phyloP scores from a whole-genome alignment of 2,113 vertebrate genomes.

The Gopherus flavomarginatus region DNA sequence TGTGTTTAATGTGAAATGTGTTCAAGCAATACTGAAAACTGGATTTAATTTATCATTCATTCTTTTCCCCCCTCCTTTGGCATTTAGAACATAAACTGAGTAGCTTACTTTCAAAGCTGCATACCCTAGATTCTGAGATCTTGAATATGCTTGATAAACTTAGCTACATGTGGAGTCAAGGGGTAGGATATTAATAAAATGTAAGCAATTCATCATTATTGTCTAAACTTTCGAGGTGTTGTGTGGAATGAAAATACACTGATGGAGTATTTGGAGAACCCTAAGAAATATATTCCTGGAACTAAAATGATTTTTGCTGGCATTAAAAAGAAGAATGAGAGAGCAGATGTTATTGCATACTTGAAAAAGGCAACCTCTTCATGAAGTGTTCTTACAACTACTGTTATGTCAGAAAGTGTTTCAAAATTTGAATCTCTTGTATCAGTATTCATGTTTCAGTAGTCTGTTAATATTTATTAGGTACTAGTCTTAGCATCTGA shows the following conservation, averaged over 20 bases:
- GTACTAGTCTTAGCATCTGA: conserved; percentile 32
- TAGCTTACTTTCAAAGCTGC: not conserved
- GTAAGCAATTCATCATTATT: conserved; percentile 30
- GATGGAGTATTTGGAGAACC: conserved; percentile 88
- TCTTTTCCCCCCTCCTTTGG: not conserved
- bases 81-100: not conserved
- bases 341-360: conserved; percentile 84
- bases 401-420: conserved; percentile 8
- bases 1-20: not conserved
- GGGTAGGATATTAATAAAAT: not conserved
- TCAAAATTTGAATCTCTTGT: conserved; percentile 22
- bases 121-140: not conserved
- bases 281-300: conserved; percentile 90
- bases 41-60: not conserved
- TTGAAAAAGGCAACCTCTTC: conserved; percentile 85
- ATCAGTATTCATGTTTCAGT: conserved; percentile 20
- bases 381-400: conserved; percentile 39
- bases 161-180: not conserved
- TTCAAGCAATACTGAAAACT: not conserved
- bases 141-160: not conserved
- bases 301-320: conserved; percentile 91
- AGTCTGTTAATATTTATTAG: conserved; percentile 29
- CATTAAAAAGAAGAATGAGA: conserved; percentile 90
- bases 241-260: conserved; percentile 83
- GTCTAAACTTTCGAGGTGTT: conserved; percentile 73